These are phyloP conservation scores for Plebejus anna DNA, from an alignment of 2,888 invertebrate genomes.

Conservation along the genomic window DNA sequence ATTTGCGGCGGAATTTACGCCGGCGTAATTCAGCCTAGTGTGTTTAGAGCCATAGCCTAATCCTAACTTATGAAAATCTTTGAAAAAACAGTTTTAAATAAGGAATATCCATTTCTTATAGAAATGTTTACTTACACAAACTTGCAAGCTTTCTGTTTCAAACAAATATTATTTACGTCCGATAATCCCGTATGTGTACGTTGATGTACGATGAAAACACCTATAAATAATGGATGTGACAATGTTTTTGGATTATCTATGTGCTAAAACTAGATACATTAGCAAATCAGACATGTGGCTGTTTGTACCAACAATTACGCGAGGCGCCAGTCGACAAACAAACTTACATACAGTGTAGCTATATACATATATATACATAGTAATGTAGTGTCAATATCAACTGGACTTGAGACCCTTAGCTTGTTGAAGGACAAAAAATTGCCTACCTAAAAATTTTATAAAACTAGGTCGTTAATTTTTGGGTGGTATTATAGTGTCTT, in stretches of 20 bases:
- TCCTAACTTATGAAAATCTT: too few relatives aligned
- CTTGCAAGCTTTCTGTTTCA: conserved; percentile 8
- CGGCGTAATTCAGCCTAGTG: too few relatives aligned
- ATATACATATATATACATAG: conserved; percentile 44
- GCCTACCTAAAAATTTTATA: too few relatives aligned
- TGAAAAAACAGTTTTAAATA: neutral
- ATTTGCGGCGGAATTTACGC: too few relatives aligned
- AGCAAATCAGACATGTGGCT: conserved; percentile 66
- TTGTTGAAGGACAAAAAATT: neutral
- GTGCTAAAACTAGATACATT: conserved; percentile 73
- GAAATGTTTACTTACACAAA: neutral
- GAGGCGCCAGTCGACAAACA: conserved; percentile 75
- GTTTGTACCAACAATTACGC: conserved; percentile 72
- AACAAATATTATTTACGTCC: conserved; percentile 12
- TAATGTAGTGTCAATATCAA: conserved; percentile 42
- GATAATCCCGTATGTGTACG: neutral
- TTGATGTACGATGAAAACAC: conserved; percentile 4
- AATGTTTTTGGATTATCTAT: conserved; percentile 48
- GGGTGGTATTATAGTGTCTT: too few relatives aligned
- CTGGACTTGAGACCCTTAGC: conserved; percentile 1
- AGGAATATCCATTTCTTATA: neutral
- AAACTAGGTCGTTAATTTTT: too few relatives aligned
- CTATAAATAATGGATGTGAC: conserved; percentile 19
- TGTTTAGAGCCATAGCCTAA: too few relatives aligned
- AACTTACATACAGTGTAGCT: conserved; percentile 45